Conservation (phyloP, 2,888 invertebrate genomes). For the Patella caerulea region DNA sequence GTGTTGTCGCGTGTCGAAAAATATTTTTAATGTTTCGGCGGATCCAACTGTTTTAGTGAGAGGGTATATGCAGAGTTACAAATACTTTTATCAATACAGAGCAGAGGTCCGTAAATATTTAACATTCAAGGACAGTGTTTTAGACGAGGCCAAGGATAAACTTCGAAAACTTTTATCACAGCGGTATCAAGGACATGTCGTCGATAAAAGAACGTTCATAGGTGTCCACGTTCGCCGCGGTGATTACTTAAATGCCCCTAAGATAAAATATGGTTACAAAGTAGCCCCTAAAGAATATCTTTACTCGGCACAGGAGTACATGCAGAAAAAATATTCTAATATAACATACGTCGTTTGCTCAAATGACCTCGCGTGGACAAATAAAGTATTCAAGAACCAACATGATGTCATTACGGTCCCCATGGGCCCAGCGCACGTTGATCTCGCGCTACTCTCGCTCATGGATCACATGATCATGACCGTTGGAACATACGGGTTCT, state of each 20-base stretch:
- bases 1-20: background rate
- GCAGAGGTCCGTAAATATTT: background rate
- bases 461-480: conserved; percentile 3
- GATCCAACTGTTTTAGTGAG: background rate
- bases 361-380: background rate
- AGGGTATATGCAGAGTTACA: background rate
- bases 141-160: background rate
- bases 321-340: background rate
- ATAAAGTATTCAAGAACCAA: background rate
- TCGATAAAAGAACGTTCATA: background rate
- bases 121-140: background rate
- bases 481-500: background rate
- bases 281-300: background rate
- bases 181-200: background rate
- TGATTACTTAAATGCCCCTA: background rate
- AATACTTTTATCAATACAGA: background rate
- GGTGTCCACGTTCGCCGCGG: background rate
- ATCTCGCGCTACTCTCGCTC: background rate
- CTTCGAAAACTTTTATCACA: background rate
- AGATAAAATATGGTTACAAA: background rate
- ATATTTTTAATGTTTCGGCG: background rate
- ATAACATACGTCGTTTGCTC: background rate
- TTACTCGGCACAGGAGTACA: background rate
- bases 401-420: background rate
- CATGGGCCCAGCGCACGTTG: background rate